These are phyloP conservation scores for Lepidonotus clava DNA, from an alignment of 2,888 invertebrate genomes.

Conservation along the genomic window DNA sequence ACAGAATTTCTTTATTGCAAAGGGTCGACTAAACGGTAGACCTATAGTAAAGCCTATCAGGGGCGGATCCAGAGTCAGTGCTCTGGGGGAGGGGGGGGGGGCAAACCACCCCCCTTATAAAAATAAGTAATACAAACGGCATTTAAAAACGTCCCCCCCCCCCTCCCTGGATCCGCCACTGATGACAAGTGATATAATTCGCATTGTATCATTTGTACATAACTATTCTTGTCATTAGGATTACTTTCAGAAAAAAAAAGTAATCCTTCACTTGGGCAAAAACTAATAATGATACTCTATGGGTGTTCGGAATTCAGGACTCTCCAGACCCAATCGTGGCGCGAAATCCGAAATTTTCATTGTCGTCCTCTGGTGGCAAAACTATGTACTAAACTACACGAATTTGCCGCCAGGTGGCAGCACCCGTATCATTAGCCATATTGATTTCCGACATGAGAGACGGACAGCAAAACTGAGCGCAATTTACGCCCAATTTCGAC, in stretches of 20 bases:
- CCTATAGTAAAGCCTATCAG: no score
- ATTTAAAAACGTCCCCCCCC: neutral
- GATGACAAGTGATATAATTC: no score
- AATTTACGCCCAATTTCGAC: constrained; percentile 8
- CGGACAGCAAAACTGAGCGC: constrained; percentile 17
- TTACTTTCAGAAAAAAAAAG: no score
- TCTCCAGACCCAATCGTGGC: neutral
- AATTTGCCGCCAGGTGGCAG: neutral
- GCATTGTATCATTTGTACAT: no score
- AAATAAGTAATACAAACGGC: neutral
- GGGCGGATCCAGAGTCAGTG: no score
- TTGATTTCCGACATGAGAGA: constrained; percentile 51
- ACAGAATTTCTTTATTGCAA: no score
- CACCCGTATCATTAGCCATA: constrained; percentile 50
- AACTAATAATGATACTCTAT: no score
- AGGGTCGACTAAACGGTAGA: no score
- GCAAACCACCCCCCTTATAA: neutral
- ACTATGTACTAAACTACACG: neutral
- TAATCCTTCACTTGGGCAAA: no score
- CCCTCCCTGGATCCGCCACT: neutral
- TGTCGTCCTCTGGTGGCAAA: neutral
- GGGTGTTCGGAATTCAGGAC: no score
- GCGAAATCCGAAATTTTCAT: neutral
- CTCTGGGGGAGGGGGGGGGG: no score
- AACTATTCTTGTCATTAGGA: no score